These are phyloP conservation scores for Morbakka virulenta DNA, from an alignment of 30 jellyfish, hydroid and myxozoan species.

Conservation along the genomic window DNA sequence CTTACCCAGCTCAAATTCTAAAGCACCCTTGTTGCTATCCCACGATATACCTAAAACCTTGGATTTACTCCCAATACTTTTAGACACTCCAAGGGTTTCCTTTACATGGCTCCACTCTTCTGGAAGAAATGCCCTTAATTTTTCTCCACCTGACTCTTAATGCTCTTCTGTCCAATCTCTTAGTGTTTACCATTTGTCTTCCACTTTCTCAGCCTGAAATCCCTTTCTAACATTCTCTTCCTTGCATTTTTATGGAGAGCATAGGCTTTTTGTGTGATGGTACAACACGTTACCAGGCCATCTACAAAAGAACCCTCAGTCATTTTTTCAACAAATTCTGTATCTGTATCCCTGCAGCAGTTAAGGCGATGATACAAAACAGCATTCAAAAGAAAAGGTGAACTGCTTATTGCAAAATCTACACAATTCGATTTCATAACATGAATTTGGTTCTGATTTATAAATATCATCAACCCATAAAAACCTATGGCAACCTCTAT, in stretches of 20 bases:
- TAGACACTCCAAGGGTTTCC: neutral
- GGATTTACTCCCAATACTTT: neutral
- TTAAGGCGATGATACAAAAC: conserved; percentile 26
- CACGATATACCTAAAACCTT: conserved; percentile 10
- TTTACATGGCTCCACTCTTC: conserved; percentile 23
- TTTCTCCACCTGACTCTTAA: conserved; percentile 21
- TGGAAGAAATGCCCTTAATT: neutral
- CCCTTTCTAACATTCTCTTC: conserved; percentile 27
- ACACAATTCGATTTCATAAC: conserved; percentile 5
- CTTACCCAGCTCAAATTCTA: neutral
- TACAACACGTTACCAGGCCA: conserved; percentile 33
- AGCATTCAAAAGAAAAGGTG: conserved; percentile 23
- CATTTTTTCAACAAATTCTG: conserved; percentile 18
- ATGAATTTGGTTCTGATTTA: neutral
- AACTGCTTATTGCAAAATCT: neutral
- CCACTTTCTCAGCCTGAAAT: too few relatives aligned
- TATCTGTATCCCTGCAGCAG: conserved; percentile 24
- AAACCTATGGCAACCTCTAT: conserved; percentile 31
- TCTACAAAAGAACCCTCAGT: conserved; percentile 42
- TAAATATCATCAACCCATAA: conserved; percentile 26
- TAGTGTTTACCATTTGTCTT: conserved; percentile 38
- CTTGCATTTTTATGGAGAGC: conserved; percentile 45
- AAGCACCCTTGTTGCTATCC: neutral
- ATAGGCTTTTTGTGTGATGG: neutral
- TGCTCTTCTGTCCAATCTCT: conserved; percentile 20